Evolutionary conservation across 2,797 vertebrate genomes (phyloP), one percentile per base, ranked within the genome.

Genomic region (Gobio occitaniae): DNA sequence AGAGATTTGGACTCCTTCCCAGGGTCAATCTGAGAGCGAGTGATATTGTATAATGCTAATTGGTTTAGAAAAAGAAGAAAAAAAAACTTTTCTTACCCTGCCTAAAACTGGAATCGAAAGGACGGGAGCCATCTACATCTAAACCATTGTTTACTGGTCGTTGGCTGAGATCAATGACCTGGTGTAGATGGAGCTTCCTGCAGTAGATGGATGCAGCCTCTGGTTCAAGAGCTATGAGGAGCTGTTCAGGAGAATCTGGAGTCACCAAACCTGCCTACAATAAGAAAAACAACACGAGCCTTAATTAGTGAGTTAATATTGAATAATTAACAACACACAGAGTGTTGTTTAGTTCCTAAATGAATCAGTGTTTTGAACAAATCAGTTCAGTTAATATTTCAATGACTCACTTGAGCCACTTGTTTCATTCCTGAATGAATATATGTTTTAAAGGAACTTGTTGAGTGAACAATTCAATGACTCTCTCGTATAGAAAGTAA

Each of bases 171-270:
- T 98, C 97, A 1, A 97, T 93, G 86, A 99, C 95, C 87, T 99
- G 97, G 91, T 98, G 97, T 70, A 97, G 96, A 16, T 96, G 97
- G 36, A 99, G 97, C 85, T 98, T 99, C 0, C 97, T 92, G 91
- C 98, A 98, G 90, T 99, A 98, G 29, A 99, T 97, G 56, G 98
- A 98, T 1, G 97, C 97, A 0, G 98, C 97, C 90, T 99, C 98
- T 0, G 98, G 98, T 88, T 99, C 98, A 70, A 99, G 94, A 0
- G 97, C 98, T 0, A 99, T 98, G 84, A 99, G 95, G 6, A 99
- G 95, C 93, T 97, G 96, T 89, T 98, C 97, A 0, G 97, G 96
- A 74, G 90, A 90, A 83, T 98, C 97, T 0, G 95, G 92, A 38
- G 96, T 94, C 83, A 97, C 96, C 85, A 99, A 90, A 15, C 96